Evolutionary conservation across 2,888 invertebrate genomes (phyloP), one percentile per base, ranked within the genome.

Genomic region (Tipula helvola): DNA sequence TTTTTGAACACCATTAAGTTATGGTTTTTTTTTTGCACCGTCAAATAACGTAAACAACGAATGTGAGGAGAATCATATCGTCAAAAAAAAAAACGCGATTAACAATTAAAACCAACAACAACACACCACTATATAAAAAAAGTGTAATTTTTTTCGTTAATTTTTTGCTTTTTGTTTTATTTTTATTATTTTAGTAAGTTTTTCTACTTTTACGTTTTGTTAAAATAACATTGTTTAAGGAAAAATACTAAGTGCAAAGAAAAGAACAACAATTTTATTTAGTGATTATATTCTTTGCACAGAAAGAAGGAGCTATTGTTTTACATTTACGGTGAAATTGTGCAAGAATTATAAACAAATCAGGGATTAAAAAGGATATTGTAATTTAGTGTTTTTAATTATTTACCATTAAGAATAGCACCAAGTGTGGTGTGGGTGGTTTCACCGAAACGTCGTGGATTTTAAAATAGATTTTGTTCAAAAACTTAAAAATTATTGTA

Each of bases 401-500:
- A 12, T 28, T 28, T 52, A 52, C 2, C n/a, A 18, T 18, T 57
- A 71, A 71, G 28, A 8, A 28, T 28, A 71, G 28, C 28, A 71
- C 71, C 71, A 28, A 71, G 28, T 10, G 28, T 10, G 10, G 28
- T 10, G 28, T 10, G 10, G 71, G 71, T 71, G 71, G 28, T 71
- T 28, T 8, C 28, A 16, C 16, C 16, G 52, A 18, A 16, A 57
- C 52, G 52, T 16, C 52, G 71, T 71, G 71, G 71, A 71, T 71
- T 71, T 71, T 71, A 71, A 71, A 84, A 84, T 84, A 39, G 84
- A 84, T 84, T 39, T 84, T 39, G 84, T 84, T 84, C 36, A 84
- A 39, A 84, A 84, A 84, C 39, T 84, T 39, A 84, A 84, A 84
- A 84, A 84, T 16, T 84, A 84, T 39, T 84, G 84, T 84, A 84